phyloP scores from a whole-genome alignment of 2,888 invertebrate genomes.

The Hemistola chrysoprasaria region DNA sequence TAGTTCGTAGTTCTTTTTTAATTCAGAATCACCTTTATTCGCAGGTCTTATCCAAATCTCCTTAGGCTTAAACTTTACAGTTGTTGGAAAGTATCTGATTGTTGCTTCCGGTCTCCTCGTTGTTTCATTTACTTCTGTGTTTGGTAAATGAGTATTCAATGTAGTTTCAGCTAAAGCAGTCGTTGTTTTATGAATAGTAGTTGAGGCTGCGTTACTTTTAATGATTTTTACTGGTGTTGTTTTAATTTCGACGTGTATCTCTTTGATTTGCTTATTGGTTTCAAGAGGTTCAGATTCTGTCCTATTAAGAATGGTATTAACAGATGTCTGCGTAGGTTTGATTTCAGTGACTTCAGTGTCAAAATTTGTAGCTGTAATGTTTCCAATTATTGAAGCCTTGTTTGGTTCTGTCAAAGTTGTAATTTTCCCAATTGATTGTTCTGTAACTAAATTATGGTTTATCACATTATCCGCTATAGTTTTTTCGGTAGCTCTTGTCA shows the following conservation, averaged over 20 bases:
- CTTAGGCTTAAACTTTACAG: conserved; percentile 68
- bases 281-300: conserved; percentile 38
- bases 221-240: conserved; percentile 22
- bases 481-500: no score
- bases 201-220: conserved; percentile 11
- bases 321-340: conserved; percentile 21
- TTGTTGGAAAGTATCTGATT: conserved; percentile 50
- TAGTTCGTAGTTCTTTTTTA: conserved; percentile 49
- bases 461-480: no score
- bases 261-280: conserved; percentile 19
- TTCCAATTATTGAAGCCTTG: no score
- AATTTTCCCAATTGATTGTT: no score
- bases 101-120: conserved; percentile 54
- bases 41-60: conserved; percentile 77
- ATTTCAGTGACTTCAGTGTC: no score
- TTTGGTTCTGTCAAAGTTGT: no score
- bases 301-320: conserved; percentile 31
- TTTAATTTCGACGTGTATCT: conserved; percentile 20
- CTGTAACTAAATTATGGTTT: no score
- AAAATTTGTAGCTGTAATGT: conserved; percentile 16
- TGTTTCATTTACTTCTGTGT: conserved; percentile 37
- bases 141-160: conserved; percentile 19
- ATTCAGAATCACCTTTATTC: conserved; percentile 71
- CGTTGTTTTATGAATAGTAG: conserved; percentile 6
- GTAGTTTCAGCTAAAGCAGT: conserved; percentile 17